Conservation (phyloP, 2,113 vertebrate species). For the Tachuris rubrigastra region DNA sequence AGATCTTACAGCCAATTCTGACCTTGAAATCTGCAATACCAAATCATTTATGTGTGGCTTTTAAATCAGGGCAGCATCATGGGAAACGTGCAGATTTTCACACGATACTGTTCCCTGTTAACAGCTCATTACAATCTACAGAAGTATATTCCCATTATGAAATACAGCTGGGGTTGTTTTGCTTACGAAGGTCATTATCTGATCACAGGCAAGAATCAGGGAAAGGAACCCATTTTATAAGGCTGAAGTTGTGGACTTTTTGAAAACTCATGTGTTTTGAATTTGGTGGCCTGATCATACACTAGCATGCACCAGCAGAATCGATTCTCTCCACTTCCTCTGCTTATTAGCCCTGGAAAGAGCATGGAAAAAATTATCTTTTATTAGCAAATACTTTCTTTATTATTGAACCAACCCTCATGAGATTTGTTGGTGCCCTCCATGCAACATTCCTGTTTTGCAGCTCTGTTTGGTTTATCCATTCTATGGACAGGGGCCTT, state of each 20-base stretch:
- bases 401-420: background rate
- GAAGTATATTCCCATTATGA: slow-evolving; percentile 56
- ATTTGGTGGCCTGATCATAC: slow-evolving; percentile 23
- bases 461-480: background rate
- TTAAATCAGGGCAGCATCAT: slow-evolving; percentile 34
- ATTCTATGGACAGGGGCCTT: background rate
- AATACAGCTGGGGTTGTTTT: slow-evolving; percentile 58
- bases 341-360: slow-evolving; percentile 45
- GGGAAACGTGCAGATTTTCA: slow-evolving; percentile 57
- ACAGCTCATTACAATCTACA: slow-evolving; percentile 56
- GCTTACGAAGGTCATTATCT: slow-evolving; percentile 56
- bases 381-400: slow-evolving; percentile 38
- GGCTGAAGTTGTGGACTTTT: background rate
- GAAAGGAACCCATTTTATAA: slow-evolving; percentile 30
- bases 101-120: slow-evolving; percentile 58
- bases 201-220: background rate
- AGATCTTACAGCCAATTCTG: background rate
- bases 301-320: slow-evolving; percentile 39
- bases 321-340: slow-evolving; percentile 48
- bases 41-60: slow-evolving; percentile 29
- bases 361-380: slow-evolving; percentile 34
- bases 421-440: background rate
- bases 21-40: background rate
- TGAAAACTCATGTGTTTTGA: slow-evolving; percentile 50
- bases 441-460: background rate